Base-by-base conservation (phyloP, 1,140 invertebrate species). In the Oncopeltus fasciatus region DNA sequence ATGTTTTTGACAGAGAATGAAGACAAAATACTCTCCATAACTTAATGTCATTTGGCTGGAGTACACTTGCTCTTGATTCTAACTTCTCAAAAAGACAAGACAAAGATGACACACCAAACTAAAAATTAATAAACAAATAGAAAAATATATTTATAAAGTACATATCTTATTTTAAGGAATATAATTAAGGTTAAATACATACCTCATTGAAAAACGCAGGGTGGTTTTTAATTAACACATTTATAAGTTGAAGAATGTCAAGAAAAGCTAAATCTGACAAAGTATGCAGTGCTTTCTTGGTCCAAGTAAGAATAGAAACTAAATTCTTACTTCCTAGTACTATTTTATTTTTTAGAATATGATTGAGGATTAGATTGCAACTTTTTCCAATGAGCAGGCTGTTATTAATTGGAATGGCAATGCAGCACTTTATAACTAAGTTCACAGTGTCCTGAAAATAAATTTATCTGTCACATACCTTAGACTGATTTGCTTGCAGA, bases 231-330 rank as follows among this genome's bases (percentile, higher is more conserved):
- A 62, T 57, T 0, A 62, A 24, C 5, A 21, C 49, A 57, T 62
- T 33, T 9, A 62, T 21, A 21, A 57, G 24, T 26, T 62, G 61
- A 47, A 62, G 51, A 18, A 62, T 56, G 28, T 62, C 61, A 27
- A 57, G 20, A 20, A 38, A 62, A 21, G 51, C 61, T 33, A 62
- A 26, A 20, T 62, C 61, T 24, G 61, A 12, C 12, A 29, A 31
- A 12, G 21, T 16, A 16, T n/a, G 8, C 11, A 56, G n/a, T n/a
- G 47, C 20, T 3, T 43, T 11, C n/a, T 33, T 56, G 24, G 29
- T 21, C 61, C 61, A 62, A 3, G 24, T 29, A 16, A 62, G 9
- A 31, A 57, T 43, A 20, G 18, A 43, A 33, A 31, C 31, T 14
- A 62, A 16, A 12, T 31, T 53, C 29, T 43, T 33, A 27, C 33